A percentile compares a stretch with the other conserved stretches of the same genome.
Conservation (phyloP, 1,140 invertebrate genomes). For the Drosophila kanapiae region DNA sequence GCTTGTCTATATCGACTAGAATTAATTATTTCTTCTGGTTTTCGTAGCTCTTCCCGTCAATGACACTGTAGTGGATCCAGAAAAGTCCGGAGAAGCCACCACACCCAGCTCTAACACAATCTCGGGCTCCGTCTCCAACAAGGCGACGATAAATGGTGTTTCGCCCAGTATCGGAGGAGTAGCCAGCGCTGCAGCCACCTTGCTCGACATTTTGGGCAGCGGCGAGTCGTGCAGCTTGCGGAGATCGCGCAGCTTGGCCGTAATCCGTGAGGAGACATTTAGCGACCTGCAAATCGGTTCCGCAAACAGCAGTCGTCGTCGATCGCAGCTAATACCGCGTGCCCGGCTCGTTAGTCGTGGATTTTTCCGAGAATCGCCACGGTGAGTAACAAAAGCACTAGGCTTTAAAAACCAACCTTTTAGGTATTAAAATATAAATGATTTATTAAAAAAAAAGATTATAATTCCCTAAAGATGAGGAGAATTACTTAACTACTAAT, state of each 20-base stretch:
- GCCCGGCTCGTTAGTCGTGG: conserved; percentile 91
- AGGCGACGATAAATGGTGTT: conserved; percentile 11
- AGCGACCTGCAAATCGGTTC: conserved; percentile 88
- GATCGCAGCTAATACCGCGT: conserved; percentile 91
- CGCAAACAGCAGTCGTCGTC: conserved; percentile 87
- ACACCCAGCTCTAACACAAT: conserved; percentile 26
- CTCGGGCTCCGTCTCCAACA: not conserved
- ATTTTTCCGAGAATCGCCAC: conserved; percentile 88
- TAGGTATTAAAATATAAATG: not conserved
- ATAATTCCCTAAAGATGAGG: not conserved
- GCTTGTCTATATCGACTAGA: not conserved
- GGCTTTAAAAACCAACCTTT: not conserved
- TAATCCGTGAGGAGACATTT: conserved; percentile 91
- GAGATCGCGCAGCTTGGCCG: conserved; percentile 90
- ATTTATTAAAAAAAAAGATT: too few species aligned
- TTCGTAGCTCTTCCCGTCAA: conserved; percentile 41
- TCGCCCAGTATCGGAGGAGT: conserved; percentile 1
- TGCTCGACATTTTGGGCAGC: conserved; percentile 73
- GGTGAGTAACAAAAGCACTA: conserved; percentile 67
- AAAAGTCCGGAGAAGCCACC: conserved; percentile 18
- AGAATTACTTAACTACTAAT: not conserved
- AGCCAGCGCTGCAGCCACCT: conserved; percentile 54
- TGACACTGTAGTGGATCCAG: conserved; percentile 31
- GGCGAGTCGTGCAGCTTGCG: conserved; percentile 89
- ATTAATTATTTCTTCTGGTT: not conserved